Evolutionary conservation across 2,797 vertebrate genomes (phyloP).

Genomic region (Dermochelys coriacea): DNA sequence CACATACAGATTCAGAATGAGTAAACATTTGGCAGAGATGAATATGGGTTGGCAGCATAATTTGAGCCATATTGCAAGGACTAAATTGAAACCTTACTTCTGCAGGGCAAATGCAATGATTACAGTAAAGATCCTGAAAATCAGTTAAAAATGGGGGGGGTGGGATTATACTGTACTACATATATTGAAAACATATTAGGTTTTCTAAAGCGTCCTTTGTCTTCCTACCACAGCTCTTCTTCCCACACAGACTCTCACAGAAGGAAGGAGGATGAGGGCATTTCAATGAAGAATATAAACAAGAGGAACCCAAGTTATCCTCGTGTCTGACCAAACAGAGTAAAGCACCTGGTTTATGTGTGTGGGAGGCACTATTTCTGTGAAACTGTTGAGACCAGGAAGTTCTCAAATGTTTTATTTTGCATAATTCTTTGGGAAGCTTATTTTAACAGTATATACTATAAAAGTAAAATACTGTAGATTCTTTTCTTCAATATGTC

Average conservation of each 20-base stretch:
- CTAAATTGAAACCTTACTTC: not conserved
- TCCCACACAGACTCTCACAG: not conserved
- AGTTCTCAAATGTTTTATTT: not conserved
- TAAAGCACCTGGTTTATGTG: fast-evolving
- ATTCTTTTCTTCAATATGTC: not conserved
- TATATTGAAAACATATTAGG: fast-evolving
- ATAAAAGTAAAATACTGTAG: not conserved
- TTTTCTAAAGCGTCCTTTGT: not conserved
- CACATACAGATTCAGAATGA: not conserved
- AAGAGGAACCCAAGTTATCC: not conserved
- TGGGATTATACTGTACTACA: not conserved
- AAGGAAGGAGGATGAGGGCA: not conserved
- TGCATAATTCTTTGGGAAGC: not conserved
- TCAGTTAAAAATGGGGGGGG: not conserved
- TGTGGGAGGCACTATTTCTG: not conserved
- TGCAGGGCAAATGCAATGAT: not conserved
- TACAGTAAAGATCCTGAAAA: not conserved
- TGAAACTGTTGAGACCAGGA: not conserved
- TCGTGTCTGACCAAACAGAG: not conserved
- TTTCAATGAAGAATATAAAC: not conserved
- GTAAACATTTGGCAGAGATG: not conserved
- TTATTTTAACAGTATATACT: not conserved
- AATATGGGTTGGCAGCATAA: not conserved
- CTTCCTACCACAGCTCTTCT: not conserved
- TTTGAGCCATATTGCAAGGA: not conserved